Evolutionary conservation across 2,888 invertebrate species (phyloP).

Genomic region (Gortyna flavago): DNA sequence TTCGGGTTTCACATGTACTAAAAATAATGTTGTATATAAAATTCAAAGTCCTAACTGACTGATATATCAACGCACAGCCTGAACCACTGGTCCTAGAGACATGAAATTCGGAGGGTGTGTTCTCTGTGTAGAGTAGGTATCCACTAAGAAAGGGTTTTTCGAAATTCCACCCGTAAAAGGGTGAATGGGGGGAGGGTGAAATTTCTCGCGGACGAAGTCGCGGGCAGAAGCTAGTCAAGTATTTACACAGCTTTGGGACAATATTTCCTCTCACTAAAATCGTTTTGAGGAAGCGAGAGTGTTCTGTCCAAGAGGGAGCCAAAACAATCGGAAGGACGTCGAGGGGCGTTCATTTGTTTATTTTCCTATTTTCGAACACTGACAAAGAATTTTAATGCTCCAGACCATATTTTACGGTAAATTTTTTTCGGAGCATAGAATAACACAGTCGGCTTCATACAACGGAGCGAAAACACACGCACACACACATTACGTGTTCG

Average conservation of each 20-base stretch:
- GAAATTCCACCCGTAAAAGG: too few relatives aligned
- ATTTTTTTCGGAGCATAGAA: slow-evolving; percentile 10
- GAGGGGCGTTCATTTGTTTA: slow-evolving; percentile 52
- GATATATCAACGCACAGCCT: too few relatives aligned
- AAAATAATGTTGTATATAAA: too few relatives aligned
- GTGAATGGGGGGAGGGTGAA: too few relatives aligned
- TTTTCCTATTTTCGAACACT: slow-evolving; percentile 40
- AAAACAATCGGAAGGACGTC: slow-evolving; percentile 30
- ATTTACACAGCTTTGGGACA: slow-evolving; percentile 20
- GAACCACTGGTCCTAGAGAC: too few relatives aligned
- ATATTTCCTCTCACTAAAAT: slow-evolving; percentile 11
- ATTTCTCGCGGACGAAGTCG: too few relatives aligned
- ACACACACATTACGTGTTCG: neutral
- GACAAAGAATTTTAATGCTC: slow-evolving; percentile 38
- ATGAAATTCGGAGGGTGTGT: too few relatives aligned
- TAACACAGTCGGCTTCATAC: neutral
- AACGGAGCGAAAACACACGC: neutral
- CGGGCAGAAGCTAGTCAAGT: too few relatives aligned
- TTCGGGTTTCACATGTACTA: too few relatives aligned
- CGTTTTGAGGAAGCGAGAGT: slow-evolving; percentile 38
- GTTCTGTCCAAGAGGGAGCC: slow-evolving; percentile 33
- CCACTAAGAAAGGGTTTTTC: too few relatives aligned
- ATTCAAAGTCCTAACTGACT: too few relatives aligned
- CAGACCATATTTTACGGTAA: slow-evolving; percentile 16
- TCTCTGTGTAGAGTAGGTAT: too few relatives aligned